Base-by-base conservation (phyloP, 2,888 invertebrate species). In the Drosophila leonis region DNA sequence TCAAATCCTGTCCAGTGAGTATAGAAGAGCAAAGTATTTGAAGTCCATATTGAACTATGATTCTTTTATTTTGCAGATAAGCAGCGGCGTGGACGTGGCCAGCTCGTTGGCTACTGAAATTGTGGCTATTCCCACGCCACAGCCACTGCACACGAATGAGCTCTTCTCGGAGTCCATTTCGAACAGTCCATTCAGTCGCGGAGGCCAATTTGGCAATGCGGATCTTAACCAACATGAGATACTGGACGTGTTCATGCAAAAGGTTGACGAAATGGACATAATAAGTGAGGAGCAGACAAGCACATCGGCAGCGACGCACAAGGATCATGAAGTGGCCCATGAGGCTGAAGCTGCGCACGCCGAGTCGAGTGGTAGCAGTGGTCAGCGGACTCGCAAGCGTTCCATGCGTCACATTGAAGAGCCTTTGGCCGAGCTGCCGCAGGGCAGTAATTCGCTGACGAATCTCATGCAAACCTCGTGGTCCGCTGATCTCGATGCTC, bases 11-110 rank as follows among this genome's bases (percentile, higher is more conserved):
- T 80, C 97, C 97, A 18, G 94, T 96, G 69, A 20, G 67, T 67
- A 41, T 10, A 13, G 1, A 9, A 4, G 15, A 5, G 0, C n/a
- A 24, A 13, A 7, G 0, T 35, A 13, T 24, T 37, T n/a, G 4
- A 5, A 8, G 13, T 1, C 13, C 18, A 1, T 31, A 31, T 31
- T 31, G 3, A 49, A 12, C 27, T 18, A 1, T 1, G 4, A 18
- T 2, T 41, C 18, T 10, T 35, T 41, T 10, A 33, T 31, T 13
- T 65, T 75, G 31, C 41, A 93, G 93, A 95, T 95, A n/a, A 95
- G 95, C 83, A 95, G 95, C 63, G 96, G 96, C 12, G 94, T 97
- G 37, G 98, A 98, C 93, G 95, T 97, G 9, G 97, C 96, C 1
- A 96, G 95, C 89, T 94, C 94, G 33, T 92, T 94, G 13, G 92